Percentiles rank a stretch among this genome's conserved stretches.
Conservation (phyloP, 2,797 vertebrate genomes). For the Characodon lateralis region DNA sequence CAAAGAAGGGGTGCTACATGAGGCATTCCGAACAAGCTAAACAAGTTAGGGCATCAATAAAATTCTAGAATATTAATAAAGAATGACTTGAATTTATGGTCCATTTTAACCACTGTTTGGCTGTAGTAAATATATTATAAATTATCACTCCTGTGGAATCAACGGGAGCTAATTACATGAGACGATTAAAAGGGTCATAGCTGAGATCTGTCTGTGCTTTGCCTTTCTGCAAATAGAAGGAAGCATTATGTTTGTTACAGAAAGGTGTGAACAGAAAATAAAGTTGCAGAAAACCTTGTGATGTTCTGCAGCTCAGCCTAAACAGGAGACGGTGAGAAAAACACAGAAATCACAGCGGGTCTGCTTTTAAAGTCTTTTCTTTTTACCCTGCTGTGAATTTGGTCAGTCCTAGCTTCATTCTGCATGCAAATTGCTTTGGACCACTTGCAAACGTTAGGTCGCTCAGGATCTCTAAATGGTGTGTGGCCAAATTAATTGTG, state of each 20-base stretch:
- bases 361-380: conserved; percentile 22
- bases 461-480: conserved; percentile 49
- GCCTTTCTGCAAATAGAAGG: neutral
- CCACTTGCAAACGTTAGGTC: conserved; percentile 29
- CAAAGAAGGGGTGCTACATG: neutral
- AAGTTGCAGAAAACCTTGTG: neutral
- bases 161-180: neutral
- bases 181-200: neutral
- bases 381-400: neutral
- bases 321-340: conserved; percentile 1
- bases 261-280: neutral
- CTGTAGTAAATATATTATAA: neutral
- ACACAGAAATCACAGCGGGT: neutral
- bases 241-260: neutral
- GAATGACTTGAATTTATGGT: neutral
- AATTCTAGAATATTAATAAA: neutral
- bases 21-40: neutral
- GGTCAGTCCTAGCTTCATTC: conserved; percentile 28
- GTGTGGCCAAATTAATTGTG: conserved; percentile 40
- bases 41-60: neutral
- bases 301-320: neutral
- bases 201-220: neutral
- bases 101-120: neutral
- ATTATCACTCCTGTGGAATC: neutral
- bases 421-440: conserved; percentile 42